These are phyloP conservation scores for Gavialis gangeticus DNA, from an alignment of 2,113 vertebrate genomes.

Conservation along the genomic window DNA sequence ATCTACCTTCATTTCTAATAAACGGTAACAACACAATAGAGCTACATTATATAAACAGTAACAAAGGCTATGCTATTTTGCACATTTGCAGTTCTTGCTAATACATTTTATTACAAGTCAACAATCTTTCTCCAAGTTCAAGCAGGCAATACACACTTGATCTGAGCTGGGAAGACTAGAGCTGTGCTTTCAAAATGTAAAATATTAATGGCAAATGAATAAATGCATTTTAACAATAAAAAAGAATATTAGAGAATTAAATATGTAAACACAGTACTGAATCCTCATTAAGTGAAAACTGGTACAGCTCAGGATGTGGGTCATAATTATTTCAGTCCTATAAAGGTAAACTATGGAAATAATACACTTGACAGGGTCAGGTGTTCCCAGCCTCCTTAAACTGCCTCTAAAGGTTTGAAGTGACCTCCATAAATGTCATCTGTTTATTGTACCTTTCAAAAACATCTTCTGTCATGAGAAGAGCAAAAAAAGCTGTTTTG, in stretches of 20 bases:
- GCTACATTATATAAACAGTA: background rate
- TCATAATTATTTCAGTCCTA: background rate
- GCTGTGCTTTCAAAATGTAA: background rate
- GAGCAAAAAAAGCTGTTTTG: background rate
- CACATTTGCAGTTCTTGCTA: background rate
- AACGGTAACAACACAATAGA: background rate
- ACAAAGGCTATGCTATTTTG: background rate
- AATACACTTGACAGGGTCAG: background rate
- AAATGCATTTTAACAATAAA: background rate
- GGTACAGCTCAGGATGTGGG: background rate
- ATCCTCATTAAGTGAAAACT: background rate
- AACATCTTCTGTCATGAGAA: background rate
- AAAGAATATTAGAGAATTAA: background rate
- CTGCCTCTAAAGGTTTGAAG: background rate
- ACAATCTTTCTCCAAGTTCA: background rate
- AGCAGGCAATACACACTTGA: background rate
- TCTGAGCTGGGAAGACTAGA: background rate
- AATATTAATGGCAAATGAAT: background rate
- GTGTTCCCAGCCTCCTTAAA: background rate
- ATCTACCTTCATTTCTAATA: background rate
- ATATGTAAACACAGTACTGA: background rate
- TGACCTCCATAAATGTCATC: background rate
- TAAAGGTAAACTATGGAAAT: background rate
- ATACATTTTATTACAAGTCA: background rate
- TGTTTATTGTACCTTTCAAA: background rate